Percentiles rank a stretch among this genome's conserved stretches.
These are phyloP conservation scores for Leptopilina syphax DNA, from an alignment of 2,888 invertebrate genomes.

Conservation along the genomic window DNA sequence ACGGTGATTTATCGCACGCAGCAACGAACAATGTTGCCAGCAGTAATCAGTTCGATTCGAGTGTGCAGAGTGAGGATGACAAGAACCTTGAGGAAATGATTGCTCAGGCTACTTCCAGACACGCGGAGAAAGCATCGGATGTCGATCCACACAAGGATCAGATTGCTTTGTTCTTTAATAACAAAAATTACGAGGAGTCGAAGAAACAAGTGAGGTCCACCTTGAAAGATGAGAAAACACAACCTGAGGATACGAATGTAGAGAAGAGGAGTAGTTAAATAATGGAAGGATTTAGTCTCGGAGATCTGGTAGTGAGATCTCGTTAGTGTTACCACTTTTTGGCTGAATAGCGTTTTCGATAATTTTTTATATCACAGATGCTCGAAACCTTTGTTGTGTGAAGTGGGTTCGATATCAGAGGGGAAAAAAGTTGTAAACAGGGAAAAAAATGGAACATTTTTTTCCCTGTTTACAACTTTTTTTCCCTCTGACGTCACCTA, in stretches of 20 bases:
- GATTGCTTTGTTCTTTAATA: constrained; percentile 68
- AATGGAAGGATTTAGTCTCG: background rate
- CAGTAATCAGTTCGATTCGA: constrained; percentile 43
- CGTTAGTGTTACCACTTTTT: constrained; percentile 27
- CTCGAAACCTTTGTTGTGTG: no score
- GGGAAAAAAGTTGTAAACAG: no score
- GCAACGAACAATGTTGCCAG: constrained; percentile 49
- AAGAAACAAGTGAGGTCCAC: constrained; percentile 64
- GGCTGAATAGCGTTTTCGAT: background rate
- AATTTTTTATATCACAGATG: background rate
- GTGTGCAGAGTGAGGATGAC: constrained; percentile 15
- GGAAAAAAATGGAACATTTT: no score
- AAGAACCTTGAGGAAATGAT: constrained; percentile 21
- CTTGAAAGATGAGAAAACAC: constrained; percentile 49
- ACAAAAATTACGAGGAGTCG: constrained; percentile 63
- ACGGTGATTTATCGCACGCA: constrained; percentile 59
- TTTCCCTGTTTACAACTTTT: no score
- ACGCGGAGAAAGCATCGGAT: constrained; percentile 40
- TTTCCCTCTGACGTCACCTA: no score
- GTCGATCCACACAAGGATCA: constrained; percentile 56
- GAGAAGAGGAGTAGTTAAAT: constrained; percentile 29
- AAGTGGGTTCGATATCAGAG: no score
- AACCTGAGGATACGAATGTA: constrained; percentile 44
- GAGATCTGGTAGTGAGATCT: background rate
- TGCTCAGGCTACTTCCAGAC: constrained; percentile 28